Base-by-base conservation (phyloP, 2,888 invertebrate species). In the Drosophila fulvimacula region DNA sequence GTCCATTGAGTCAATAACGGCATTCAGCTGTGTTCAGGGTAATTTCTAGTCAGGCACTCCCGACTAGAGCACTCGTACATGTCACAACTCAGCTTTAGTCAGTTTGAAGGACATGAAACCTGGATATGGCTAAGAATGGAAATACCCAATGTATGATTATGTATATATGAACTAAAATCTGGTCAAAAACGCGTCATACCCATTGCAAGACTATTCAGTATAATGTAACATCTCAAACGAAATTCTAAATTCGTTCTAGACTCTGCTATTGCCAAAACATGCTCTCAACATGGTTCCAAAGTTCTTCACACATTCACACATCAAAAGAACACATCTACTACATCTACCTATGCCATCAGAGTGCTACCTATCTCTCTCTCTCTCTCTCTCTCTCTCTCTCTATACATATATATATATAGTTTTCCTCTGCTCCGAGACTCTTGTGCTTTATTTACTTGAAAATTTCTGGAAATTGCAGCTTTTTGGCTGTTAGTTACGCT, bases 361-460 rank as follows among this genome's bases (percentile, higher is more conserved):
- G 46, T 57, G 57, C 19, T 36, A n/a, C n/a, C 19, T 42, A 41
- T 41, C 41, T 42, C 11, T 41, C 5, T 38, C 19, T 19, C 39
- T 39, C 36, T 38, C 7, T 36, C n/a, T 38, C 3, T 39, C 3
- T 17, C 11, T 41, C 5, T 38, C 19, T 19, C 39, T 39, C 36
- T 38, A 2, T 36, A 7, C n/a, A 1, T 39, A 2, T 17, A 3
- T n/a, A 17, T 7, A 13, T 48, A 32, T 17, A 32, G 32, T 32
- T 11, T 24, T 19, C 46, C 34, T 36, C 46, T 36, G 19, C 19
- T 17, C 30, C 21, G 30, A 32, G 32, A 27, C 27, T 24, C 36
- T 65, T 51, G 24, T 30, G 65, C 65, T 51, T 64, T 10, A 63
- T 49, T 48, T 32, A 41, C 15, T 49, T 30, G 24, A 3, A 44